Conservation (phyloP, 2,113 vertebrate species). For the Macrotus californicus region DNA sequence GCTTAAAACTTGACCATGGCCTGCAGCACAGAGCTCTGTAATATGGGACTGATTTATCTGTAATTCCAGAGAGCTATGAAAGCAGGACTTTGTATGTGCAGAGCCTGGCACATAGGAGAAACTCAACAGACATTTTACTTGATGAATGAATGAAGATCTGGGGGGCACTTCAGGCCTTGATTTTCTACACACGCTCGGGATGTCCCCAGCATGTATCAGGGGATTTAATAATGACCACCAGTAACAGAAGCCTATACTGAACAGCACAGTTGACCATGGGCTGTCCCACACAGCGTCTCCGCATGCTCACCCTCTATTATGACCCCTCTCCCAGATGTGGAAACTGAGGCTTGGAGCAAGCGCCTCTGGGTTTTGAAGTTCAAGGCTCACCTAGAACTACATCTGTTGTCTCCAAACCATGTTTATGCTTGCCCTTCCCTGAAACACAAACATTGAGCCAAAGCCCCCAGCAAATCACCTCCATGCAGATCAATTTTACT, state of each 20-base stretch:
- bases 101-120: neutral
- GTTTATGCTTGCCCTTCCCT: neutral
- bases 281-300: neutral
- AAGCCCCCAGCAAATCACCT: neutral
- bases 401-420: neutral
- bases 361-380: neutral
- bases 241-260: neutral
- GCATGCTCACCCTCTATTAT: neutral
- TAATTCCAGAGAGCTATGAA: neutral
- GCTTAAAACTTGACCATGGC: rapidly evolving
- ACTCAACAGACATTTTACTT: neutral
- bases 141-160: neutral
- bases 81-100: neutral
- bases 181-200: neutral
- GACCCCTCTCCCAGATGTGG: neutral
- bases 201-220: neutral
- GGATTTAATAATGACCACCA: neutral
- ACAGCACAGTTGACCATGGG: rapidly evolving
- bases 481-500: neutral
- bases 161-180: neutral
- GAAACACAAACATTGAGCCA: neutral
- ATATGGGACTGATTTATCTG: neutral
- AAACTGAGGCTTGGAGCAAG: neutral
- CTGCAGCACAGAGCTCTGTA: neutral
- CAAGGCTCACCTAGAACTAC: neutral